Evolutionary conservation across 2,113 vertebrate genomes (phyloP), one percentile per base, ranked within the genome.

Genomic region (Rhea americana): DNA sequence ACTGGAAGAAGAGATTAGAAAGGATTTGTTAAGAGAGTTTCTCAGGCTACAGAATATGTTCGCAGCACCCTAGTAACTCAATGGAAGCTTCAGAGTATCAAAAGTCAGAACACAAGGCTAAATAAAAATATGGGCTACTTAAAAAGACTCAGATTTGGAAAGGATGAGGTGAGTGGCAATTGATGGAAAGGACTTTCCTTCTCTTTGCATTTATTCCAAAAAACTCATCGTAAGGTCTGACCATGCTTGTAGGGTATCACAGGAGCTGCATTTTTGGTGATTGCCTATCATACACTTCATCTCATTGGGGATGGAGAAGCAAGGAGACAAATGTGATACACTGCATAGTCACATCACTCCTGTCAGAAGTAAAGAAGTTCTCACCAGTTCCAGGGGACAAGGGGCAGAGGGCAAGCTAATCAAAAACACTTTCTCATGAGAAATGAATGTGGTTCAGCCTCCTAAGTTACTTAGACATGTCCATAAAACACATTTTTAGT

Each of bases 1-100:
- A 41, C 99, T 99, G 93, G 67, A 45, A 93, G 26, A 85, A 94
- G 35, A 91, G 8, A 53, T 56, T 39, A 68, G 37, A 82, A 93
- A 82, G 65, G 5, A 73, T 63, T 61, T 5, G 63, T 85, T 90
- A 88, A 35, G 25, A 51, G 41, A 19, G 70, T n/a, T 76, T 80
- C 48, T 66, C 37, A 6, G 59, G 11, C 63, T 74, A 50, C 63
- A 85, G 24, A n/a, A 74, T 82, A 78, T 25, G 16, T n/a, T 41
- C 91, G 41, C 30, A 62, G n/a, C 43, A 75, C 58, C 14, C 20
- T 51, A 71, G n/a, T n/a, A 41, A 30, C 19, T 18, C 51, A 66
- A 85, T 48, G 35, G 5, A 90, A 37, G 41, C 66, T 87, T 89
- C 21, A 56, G 17, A 68, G 47, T 25, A 94, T 39, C n/a, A 41